These are phyloP conservation scores for Petrocephalus microphthalmus DNA, from an alignment of 2,113 vertebrate species.

Conservation along the genomic window DNA sequence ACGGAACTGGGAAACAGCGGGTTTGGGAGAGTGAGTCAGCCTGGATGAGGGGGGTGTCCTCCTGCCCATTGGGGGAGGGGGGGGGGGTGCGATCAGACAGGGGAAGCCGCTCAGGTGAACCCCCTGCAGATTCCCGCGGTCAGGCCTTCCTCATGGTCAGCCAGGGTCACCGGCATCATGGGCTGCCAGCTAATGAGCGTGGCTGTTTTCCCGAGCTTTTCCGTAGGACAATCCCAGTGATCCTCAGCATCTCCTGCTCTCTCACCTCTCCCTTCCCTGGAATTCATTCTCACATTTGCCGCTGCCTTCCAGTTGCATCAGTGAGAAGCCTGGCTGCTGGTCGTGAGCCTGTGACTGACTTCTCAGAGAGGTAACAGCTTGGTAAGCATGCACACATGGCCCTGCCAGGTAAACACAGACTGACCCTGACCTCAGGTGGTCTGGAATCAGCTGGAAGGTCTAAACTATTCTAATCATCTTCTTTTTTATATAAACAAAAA, in stretches of 20 bases:
- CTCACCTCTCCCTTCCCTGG: not conserved
- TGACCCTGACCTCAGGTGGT: not conserved
- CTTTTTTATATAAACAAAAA: not conserved
- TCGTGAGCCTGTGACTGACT: not conserved
- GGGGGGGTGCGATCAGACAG: not conserved
- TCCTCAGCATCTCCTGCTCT: not conserved
- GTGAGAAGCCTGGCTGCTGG: not conserved
- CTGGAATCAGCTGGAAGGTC: not conserved
- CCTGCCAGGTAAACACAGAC: not conserved
- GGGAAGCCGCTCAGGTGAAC: not conserved
- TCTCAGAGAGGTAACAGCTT: not conserved
- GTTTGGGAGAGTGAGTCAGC: not conserved
- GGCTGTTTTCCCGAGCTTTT: not conserved
- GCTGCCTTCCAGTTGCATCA: not conserved
- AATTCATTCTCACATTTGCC: conserved; percentile 13
- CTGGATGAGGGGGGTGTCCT: not conserved
- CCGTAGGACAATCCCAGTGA: not conserved
- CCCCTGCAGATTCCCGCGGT: not conserved
- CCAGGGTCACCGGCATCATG: not conserved
- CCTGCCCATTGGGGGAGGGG: no score
- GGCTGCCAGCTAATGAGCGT: conserved; percentile 10
- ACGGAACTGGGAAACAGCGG: not conserved
- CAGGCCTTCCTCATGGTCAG: not conserved
- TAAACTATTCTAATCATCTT: not conserved
- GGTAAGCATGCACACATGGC: not conserved